Base-by-base conservation (phyloP, 2,113 vertebrate species). In the Dasypus novemcinctus region DNA sequence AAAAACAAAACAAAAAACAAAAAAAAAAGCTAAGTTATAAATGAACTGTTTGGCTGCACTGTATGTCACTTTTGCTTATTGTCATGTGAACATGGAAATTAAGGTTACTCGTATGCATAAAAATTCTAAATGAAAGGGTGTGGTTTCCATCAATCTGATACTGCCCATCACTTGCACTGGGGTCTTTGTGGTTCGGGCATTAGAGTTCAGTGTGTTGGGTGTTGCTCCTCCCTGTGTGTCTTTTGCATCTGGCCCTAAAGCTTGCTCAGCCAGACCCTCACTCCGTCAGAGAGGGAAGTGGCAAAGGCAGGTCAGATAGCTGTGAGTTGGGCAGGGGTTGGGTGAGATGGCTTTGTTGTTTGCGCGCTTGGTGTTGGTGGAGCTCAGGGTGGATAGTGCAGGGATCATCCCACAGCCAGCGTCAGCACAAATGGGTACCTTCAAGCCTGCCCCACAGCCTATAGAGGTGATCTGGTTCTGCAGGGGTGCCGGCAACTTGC, bases 1-100 rank as follows among this genome's bases (percentile, higher is more conserved):
- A 97, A 95, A 97, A 98, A 98, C 84, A 92, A 14, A 76, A 76
- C 91, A 87, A 87, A 92, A 14, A 76, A 76, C 91, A 87, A 79
- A 71, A 97, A 95, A 97, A 98, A 98, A 97, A 96, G 97, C 97
- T 98, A 98, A 98, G 97, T 98, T 98, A 98, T 98, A 98, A 98
- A 98, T 98, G 98, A 98, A 98, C 98, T 98, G 96, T 98, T 98
- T 98, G 98, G 98, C 98, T 98, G 98, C 98, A 98, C 98, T 99
- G 98, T 98, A 98, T 98, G 98, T 98, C 98, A 98, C 98, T 98
- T 99, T 98, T 97, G 98, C 98, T 98, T 98, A 88, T 85, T 96
- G 97, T 98, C 97, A 98, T 98, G 98, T 98, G 98, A 98, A 98
- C 97, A 96, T 98, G 98, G 98, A 98, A 98, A 97, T 97, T 98